Conservation (phyloP, 2,113 vertebrate species). For the Alethe castanea region DNA sequence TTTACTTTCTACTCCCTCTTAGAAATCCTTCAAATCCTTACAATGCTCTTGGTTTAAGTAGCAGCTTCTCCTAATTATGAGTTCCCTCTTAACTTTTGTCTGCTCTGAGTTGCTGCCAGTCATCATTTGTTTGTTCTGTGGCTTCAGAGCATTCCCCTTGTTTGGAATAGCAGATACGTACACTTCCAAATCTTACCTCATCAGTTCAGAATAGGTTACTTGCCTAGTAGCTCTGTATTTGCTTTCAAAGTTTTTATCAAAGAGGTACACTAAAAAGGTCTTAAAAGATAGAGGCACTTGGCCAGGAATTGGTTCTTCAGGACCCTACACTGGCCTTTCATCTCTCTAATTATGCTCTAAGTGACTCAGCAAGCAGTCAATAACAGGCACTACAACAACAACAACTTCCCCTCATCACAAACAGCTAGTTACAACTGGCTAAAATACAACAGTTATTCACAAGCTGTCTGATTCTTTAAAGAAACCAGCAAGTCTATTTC, state of each 20-base stretch:
- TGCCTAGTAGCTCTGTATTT: background rate
- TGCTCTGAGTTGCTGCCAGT: background rate
- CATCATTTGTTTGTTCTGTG: background rate
- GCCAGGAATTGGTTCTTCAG: background rate
- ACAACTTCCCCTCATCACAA: background rate
- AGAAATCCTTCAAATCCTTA: background rate
- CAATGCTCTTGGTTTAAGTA: background rate
- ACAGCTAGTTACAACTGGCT: background rate
- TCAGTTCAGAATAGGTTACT: background rate
- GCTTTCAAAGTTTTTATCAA: background rate
- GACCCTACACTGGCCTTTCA: background rate
- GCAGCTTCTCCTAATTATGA: background rate
- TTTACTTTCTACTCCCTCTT: background rate
- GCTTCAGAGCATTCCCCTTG: background rate
- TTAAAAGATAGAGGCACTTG: background rate
- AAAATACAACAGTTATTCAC: background rate
- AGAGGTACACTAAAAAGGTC: background rate
- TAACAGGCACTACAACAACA: background rate
- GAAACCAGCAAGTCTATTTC: background rate
- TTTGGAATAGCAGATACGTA: background rate
- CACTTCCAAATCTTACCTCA: constrained; percentile 1
- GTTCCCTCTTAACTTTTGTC: background rate
- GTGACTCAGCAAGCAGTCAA: background rate
- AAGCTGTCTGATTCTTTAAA: background rate
- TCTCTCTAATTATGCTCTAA: background rate